Conservation (phyloP, 2,888 invertebrate species). For the Leptopilina drosophilae region DNA sequence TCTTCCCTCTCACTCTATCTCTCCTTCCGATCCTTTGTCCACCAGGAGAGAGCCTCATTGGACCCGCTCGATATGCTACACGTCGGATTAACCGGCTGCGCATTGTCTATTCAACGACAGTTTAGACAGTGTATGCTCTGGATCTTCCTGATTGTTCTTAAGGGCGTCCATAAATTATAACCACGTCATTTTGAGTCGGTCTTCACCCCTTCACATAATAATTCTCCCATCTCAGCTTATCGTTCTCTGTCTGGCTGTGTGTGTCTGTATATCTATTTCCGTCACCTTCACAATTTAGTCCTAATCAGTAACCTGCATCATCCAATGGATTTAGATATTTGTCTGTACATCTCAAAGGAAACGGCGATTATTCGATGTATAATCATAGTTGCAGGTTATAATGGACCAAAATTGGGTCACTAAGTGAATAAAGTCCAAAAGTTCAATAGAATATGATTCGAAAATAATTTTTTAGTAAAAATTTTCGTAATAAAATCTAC, state of each 20-base stretch:
- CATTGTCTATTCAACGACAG: slow-evolving; percentile 38
- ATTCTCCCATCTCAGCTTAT: slow-evolving; percentile 15
- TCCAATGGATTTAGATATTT: not conserved
- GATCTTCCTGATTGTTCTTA: slow-evolving; percentile 40
- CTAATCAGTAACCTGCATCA: slow-evolving; percentile 2
- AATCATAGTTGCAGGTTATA: too few relatives aligned
- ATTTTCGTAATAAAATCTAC: too few relatives aligned
- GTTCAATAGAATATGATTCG: too few relatives aligned
- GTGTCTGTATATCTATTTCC: slow-evolving; percentile 1
- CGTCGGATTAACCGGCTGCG: slow-evolving; percentile 39
- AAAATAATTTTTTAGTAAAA: too few relatives aligned
- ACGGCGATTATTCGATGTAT: too few relatives aligned
- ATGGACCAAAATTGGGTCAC: too few relatives aligned
- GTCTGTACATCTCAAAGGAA: too few relatives aligned
- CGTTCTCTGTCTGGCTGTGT: not conserved
- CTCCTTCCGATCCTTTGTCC: slow-evolving; percentile 14
- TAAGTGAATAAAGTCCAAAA: too few relatives aligned
- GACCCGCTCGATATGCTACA: slow-evolving; percentile 39
- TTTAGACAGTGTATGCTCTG: slow-evolving; percentile 34
- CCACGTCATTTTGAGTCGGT: slow-evolving; percentile 20
- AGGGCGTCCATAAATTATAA: slow-evolving; percentile 40
- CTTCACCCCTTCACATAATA: not conserved
- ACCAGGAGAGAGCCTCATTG: slow-evolving; percentile 24
- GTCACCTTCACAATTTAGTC: not conserved
- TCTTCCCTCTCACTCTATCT: slow-evolving; percentile 13